phyloP scores from a whole-genome alignment of 2,888 invertebrate species.

The Phragmatobia fuliginosa region DNA sequence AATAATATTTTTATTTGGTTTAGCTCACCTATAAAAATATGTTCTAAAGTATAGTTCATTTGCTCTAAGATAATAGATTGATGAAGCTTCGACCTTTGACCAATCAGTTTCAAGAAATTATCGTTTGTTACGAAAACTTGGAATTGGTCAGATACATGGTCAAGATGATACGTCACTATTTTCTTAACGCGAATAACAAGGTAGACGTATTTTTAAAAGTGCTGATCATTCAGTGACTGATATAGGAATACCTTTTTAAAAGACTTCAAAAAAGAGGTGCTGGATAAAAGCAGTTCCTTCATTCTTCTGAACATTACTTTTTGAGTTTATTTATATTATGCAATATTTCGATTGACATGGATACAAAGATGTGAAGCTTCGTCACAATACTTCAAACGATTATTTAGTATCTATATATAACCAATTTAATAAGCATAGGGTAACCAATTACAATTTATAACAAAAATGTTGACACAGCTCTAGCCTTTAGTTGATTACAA shows the following conservation, averaged over 20 bases:
- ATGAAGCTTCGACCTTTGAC: background rate
- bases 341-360: background rate
- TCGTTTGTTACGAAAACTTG: background rate
- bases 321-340: too few relatives aligned
- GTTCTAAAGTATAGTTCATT: background rate
- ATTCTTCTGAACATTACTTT: too few relatives aligned
- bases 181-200: background rate
- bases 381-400: background rate
- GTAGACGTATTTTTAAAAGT: background rate
- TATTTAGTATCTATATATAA: background rate
- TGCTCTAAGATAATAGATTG: background rate
- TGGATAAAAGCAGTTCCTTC: background rate
- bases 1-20: too few relatives aligned
- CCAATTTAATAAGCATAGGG: background rate
- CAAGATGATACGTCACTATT: background rate
- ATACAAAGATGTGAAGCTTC: background rate
- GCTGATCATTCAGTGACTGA: background rate
- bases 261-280: background rate
- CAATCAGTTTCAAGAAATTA: background rate
- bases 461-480: conserved; percentile 30
- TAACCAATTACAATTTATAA: conserved; percentile 4
- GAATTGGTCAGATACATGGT: background rate
- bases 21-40: too few relatives aligned
- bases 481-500: conserved; percentile 23
- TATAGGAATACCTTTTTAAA: background rate